phyloP scores from a whole-genome alignment of 1,140 invertebrate genomes.

The Lycorma delicatula region DNA sequence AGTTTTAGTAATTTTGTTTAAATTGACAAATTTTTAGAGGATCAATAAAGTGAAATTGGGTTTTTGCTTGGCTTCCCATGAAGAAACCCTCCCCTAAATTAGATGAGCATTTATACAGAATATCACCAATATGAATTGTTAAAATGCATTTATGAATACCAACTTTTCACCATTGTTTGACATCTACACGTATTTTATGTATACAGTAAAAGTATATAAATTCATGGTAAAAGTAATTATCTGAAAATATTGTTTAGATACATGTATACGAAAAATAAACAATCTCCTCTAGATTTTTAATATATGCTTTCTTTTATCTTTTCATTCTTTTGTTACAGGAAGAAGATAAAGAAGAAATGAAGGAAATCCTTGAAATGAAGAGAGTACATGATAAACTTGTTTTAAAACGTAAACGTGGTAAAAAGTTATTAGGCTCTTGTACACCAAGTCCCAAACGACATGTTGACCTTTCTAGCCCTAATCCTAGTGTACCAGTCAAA shows the following conservation, averaged over 20 bases:
- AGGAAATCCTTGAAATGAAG: conserved; percentile 86
- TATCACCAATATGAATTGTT: too few species aligned
- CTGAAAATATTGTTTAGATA: not conserved
- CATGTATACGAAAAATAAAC: not conserved
- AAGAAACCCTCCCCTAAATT: too few species aligned
- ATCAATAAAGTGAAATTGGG: too few species aligned
- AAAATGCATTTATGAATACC: not conserved
- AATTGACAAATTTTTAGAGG: too few species aligned
- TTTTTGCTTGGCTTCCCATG: too few species aligned
- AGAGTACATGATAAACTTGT: conserved; percentile 67
- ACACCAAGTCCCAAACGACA: conserved; percentile 19
- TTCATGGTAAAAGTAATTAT: not conserved
- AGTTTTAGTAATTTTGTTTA: too few species aligned
- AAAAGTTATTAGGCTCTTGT: conserved; percentile 7
- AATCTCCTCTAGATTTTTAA: not conserved
- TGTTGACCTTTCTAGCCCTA: too few species aligned
- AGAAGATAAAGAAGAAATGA: conserved; percentile 87
- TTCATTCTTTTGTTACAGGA: conserved; percentile 49
- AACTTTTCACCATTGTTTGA: not conserved
- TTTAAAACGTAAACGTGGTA: conserved; percentile 49
- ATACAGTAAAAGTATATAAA: not conserved
- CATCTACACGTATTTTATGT: not conserved
- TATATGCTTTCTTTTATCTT: not conserved
- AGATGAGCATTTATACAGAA: too few species aligned
- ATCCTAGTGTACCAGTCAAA: too few species aligned